Conservation (phyloP, 2,797 vertebrate genomes). For the Poecile montanus region DNA sequence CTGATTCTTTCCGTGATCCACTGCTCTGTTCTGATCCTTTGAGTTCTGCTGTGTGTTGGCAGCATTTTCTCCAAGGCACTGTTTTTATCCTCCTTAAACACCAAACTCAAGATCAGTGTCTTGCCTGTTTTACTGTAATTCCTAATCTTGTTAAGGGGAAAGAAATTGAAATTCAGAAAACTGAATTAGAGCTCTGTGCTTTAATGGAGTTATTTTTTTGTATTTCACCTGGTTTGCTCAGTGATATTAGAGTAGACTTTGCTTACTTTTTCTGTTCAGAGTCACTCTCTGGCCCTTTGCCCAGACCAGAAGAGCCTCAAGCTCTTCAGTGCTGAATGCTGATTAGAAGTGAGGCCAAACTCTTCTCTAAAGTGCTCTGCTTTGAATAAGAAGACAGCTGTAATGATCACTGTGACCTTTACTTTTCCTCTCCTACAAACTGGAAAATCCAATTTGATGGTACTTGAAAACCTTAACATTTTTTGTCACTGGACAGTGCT, state of each 20-base stretch:
- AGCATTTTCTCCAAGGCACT: neutral
- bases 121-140: neutral
- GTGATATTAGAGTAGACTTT: constrained; percentile 18
- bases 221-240: constrained; percentile 32
- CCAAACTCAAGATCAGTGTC: neutral
- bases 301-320: constrained; percentile 15
- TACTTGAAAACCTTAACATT: neutral
- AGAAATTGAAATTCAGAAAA: neutral
- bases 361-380: neutral
- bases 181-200: neutral
- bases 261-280: constrained; percentile 29
- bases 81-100: neutral
- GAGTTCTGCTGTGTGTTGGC: neutral
- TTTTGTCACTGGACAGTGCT: neutral
- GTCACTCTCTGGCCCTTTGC: constrained; percentile 32
- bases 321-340: neutral
- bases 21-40: neutral
- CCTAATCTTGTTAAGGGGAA: neutral
- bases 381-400: constrained; percentile 24
- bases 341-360: constrained; percentile 39
- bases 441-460: constrained; percentile 5
- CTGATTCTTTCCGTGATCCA: neutral
- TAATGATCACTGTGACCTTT: constrained; percentile 18
- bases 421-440: neutral
- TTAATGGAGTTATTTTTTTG: neutral